Percentiles rank a stretch among this genome's conserved stretches.
phyloP scores from a whole-genome alignment of 2,797 vertebrate genomes.

The Tachyglossus aculeatus region DNA sequence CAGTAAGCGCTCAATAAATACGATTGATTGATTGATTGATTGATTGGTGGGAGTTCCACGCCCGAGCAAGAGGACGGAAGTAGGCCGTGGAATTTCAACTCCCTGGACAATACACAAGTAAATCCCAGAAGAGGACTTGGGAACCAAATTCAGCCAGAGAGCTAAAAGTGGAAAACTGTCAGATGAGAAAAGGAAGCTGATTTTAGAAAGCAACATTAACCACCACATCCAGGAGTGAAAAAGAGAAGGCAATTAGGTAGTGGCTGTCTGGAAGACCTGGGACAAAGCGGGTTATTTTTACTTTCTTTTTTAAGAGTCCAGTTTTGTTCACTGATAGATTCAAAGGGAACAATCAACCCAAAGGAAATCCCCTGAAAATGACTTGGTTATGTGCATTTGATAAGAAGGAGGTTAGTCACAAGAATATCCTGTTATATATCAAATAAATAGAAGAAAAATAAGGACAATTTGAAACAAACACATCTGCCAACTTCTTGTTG shows the following conservation, averaged over 20 bases:
- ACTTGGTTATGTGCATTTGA: background rate
- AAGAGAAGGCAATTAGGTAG: background rate
- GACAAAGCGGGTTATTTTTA: background rate
- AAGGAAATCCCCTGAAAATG: too few species aligned
- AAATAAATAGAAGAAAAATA: constrained; percentile 2
- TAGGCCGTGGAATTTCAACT: background rate
- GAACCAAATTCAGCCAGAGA: background rate
- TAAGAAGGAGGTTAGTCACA: background rate
- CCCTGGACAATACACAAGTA: too few species aligned
- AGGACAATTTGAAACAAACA: background rate
- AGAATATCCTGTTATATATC: background rate
- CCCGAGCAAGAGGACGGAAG: constrained; percentile 17
- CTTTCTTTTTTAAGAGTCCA: too few species aligned
- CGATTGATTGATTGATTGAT: too few species aligned
- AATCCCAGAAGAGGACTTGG: background rate
- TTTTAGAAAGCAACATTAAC: constrained; percentile 9
- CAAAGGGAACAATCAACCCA: background rate
- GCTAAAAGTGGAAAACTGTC: background rate
- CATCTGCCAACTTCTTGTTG: background rate
- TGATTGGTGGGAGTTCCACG: background rate
- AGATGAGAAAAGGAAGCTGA: constrained; percentile 6
- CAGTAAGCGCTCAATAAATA: background rate
- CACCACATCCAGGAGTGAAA: background rate
- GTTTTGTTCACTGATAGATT: background rate
- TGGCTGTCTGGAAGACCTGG: background rate